phyloP scores from a whole-genome alignment of 2,888 invertebrate genomes.

The Cataglyphis cursor region DNA sequence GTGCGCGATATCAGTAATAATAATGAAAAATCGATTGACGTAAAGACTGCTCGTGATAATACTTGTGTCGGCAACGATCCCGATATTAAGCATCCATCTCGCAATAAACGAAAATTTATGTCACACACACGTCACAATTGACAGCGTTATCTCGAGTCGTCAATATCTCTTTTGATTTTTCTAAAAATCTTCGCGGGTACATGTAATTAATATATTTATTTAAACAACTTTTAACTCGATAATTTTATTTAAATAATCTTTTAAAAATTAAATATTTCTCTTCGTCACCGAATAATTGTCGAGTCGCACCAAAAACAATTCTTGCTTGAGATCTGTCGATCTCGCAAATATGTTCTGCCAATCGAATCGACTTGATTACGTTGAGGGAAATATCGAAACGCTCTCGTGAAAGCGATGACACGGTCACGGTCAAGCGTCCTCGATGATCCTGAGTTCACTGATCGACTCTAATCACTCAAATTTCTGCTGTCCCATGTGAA shows the following conservation, averaged over 20 bases:
- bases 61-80: constrained; percentile 61
- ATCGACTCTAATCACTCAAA: constrained; percentile 73
- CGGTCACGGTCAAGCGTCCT: background rate
- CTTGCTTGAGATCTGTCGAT: background rate
- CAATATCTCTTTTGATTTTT: background rate
- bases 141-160: background rate
- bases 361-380: background rate
- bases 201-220: background rate
- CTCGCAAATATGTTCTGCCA: background rate
- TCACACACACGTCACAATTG: constrained; percentile 1
- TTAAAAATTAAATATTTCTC: background rate
- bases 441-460: constrained; percentile 48
- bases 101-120: constrained; percentile 53
- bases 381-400: background rate
- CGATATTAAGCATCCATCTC: constrained; percentile 42
- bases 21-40: constrained; percentile 83
- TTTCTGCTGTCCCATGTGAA: constrained; percentile 49
- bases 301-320: background rate
- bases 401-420: constrained; percentile 23
- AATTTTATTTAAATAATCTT: background rate
- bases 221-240: background rate
- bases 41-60: constrained; percentile 73
- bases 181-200: background rate
- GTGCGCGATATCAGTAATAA: constrained; percentile 48
- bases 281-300: background rate